Conservation (phyloP, 2,888 invertebrate species). For the Drosophila formosana region DNA sequence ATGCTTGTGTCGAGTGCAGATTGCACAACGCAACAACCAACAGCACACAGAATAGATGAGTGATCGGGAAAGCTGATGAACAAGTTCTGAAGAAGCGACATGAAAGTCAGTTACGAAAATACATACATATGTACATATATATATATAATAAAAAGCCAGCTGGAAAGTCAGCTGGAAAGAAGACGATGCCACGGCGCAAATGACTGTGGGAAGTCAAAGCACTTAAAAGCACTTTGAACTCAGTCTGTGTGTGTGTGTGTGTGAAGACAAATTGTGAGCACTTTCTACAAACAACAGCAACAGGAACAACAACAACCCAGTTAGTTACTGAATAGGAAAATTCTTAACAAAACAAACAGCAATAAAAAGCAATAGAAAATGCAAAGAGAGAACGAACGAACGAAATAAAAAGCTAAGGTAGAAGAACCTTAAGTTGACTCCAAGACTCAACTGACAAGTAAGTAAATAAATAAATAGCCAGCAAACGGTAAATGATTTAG, state of each 20-base stretch:
- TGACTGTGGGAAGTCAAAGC: constrained; percentile 78
- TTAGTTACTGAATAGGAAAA: constrained; percentile 68
- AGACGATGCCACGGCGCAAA: constrained; percentile 29
- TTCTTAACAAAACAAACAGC: constrained; percentile 57
- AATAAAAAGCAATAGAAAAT: constrained; percentile 15
- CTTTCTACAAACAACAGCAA: constrained; percentile 57
- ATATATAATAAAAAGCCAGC: background rate
- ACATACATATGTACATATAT: no score
- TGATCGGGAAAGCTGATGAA: constrained; percentile 67
- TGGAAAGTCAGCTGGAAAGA: constrained; percentile 31
- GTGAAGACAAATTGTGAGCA: constrained; percentile 63
- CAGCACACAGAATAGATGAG: constrained; percentile 13
- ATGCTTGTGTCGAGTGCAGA: constrained; percentile 18
- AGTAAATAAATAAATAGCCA: constrained; percentile 59
- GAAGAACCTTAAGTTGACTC: constrained; percentile 16
- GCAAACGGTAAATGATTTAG: constrained; percentile 60
- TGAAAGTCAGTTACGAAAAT: constrained; percentile 31
- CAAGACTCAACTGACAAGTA: constrained; percentile 27
- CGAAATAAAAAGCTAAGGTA: background rate
- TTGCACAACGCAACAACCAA: constrained; percentile 36
- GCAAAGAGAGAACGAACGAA: constrained; percentile 14
- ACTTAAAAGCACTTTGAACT: constrained; percentile 79
- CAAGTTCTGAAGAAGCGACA: constrained; percentile 66
- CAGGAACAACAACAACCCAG: constrained; percentile 58
- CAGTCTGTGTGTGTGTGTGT: constrained; percentile 24